These are phyloP conservation scores for Cosmopolites sordidus DNA, from an alignment of 2,888 invertebrate genomes.

Conservation along the genomic window DNA sequence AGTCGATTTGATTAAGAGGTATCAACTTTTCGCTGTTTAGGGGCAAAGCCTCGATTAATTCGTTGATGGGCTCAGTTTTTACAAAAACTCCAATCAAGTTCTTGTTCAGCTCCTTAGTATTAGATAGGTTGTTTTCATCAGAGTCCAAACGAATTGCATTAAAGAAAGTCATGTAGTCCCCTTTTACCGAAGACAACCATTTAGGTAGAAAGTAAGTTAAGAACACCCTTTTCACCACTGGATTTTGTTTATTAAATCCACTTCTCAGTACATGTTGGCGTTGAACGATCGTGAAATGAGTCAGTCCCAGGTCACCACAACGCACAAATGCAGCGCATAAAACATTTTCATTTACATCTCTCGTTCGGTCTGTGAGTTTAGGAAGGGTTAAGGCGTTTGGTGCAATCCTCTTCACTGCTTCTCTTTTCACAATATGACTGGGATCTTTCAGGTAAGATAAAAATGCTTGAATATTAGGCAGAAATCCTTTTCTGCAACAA, in stretches of 20 bases:
- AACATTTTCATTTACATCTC: slow-evolving; percentile 53
- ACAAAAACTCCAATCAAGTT: slow-evolving; percentile 54
- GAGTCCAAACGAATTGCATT: slow-evolving; percentile 70
- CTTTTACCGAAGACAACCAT: slow-evolving; percentile 70
- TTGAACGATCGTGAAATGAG: slow-evolving; percentile 58
- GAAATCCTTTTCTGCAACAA: too few relatives aligned
- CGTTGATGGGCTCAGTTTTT: slow-evolving; percentile 42
- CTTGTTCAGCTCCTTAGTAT: slow-evolving; percentile 53
- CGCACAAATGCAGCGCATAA: slow-evolving; percentile 15
- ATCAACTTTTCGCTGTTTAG: slow-evolving; percentile 46
- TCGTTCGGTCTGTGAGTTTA: slow-evolving; percentile 57
- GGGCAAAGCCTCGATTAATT: slow-evolving; percentile 45
- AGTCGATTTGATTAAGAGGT: slow-evolving; percentile 44
- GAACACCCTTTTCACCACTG: slow-evolving; percentile 50
- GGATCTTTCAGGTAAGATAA: slow-evolving; percentile 69
- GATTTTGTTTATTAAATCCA: slow-evolving; percentile 61
- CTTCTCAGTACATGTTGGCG: slow-evolving; percentile 58
- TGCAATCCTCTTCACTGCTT: slow-evolving; percentile 33
- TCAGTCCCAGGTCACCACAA: slow-evolving; percentile 18
- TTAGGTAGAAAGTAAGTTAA: slow-evolving; percentile 58
- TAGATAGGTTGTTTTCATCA: slow-evolving; percentile 58
- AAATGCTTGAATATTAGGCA: slow-evolving; percentile 67
- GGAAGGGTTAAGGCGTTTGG: slow-evolving; percentile 30
- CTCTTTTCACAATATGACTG: slow-evolving; percentile 57
- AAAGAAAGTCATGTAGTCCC: slow-evolving; percentile 65